phyloP scores from a whole-genome alignment of 35 echinoderm and acorn worm species.

The Ptychodera flava region DNA sequence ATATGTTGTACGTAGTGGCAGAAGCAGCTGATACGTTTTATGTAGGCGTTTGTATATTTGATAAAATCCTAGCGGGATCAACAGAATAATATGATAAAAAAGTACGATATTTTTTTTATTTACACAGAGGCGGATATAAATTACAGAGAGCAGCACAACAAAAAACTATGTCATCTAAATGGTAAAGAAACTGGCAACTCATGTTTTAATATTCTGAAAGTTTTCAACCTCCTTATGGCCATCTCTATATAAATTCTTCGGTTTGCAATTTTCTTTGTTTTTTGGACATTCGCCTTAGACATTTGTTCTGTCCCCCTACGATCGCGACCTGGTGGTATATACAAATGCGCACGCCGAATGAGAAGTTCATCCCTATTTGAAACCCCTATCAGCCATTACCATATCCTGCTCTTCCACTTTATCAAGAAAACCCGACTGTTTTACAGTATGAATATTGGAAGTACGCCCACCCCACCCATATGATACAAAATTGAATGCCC shows the following conservation, averaged over 20 bases:
- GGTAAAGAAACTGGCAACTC: conserved; percentile 38
- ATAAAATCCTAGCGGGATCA: neutral
- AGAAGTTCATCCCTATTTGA: conserved; percentile 51
- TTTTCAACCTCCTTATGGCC: conserved; percentile 55
- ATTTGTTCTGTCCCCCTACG: conserved; percentile 13
- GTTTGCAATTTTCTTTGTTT: conserved; percentile 56
- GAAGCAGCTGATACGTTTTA: too few species aligned
- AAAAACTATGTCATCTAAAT: conserved; percentile 54
- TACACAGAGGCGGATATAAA: conserved; percentile 31
- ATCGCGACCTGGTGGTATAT: conserved; percentile 43
- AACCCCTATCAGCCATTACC: conserved; percentile 54
- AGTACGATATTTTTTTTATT: neutral
- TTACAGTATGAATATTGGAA: conserved; percentile 37
- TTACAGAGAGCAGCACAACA: conserved; percentile 55
- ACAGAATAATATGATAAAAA: neutral
- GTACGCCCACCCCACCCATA: conserved; percentile 48
- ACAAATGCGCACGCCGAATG: conserved; percentile 28
- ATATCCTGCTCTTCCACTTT: conserved; percentile 40
- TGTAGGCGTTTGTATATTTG: neutral
- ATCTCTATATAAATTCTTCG: conserved; percentile 44
- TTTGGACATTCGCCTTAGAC: conserved; percentile 17
- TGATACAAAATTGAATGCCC: conserved; percentile 37
- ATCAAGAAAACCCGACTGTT: conserved; percentile 28
- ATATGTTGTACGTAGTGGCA: too few species aligned
- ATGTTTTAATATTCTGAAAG: conserved; percentile 53